Conservation (phyloP, 2,113 vertebrate genomes). For the Scytalopus superciliaris region DNA sequence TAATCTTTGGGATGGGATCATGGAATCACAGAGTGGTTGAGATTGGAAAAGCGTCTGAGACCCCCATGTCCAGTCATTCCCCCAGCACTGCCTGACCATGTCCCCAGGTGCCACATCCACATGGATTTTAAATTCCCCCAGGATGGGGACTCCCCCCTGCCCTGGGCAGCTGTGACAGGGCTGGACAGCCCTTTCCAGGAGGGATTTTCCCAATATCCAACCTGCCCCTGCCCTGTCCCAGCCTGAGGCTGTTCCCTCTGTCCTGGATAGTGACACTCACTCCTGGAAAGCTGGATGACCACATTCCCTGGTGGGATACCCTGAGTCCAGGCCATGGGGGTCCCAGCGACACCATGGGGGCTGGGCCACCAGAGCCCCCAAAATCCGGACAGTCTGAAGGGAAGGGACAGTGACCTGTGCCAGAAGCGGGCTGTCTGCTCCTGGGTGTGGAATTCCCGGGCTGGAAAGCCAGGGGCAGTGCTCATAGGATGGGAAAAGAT, state of each 20-base stretch:
- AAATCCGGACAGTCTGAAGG: accelerated
- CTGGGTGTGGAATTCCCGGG: background rate
- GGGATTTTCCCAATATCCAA: background rate
- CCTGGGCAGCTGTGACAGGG: background rate
- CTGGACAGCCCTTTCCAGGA: background rate
- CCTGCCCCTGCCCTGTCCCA: background rate
- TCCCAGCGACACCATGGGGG: accelerated
- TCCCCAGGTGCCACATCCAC: background rate
- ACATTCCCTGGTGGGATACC: background rate
- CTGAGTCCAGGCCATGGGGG: accelerated
- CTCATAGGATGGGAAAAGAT: accelerated
- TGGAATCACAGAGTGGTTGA: background rate
- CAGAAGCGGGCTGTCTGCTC: background rate
- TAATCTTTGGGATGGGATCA: accelerated
- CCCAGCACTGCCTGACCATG: background rate
- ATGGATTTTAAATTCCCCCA: background rate
- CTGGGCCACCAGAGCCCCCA: background rate
- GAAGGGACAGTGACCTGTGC: background rate
- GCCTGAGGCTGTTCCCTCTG: background rate
- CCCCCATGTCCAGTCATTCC: background rate
- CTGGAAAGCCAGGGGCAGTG: background rate
- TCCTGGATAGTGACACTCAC: background rate
- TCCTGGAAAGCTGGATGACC: background rate
- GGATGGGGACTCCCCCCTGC: background rate
- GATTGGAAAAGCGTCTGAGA: background rate